Conservation (phyloP, 2,888 invertebrate genomes). For the Aspidiotus destructor region DNA sequence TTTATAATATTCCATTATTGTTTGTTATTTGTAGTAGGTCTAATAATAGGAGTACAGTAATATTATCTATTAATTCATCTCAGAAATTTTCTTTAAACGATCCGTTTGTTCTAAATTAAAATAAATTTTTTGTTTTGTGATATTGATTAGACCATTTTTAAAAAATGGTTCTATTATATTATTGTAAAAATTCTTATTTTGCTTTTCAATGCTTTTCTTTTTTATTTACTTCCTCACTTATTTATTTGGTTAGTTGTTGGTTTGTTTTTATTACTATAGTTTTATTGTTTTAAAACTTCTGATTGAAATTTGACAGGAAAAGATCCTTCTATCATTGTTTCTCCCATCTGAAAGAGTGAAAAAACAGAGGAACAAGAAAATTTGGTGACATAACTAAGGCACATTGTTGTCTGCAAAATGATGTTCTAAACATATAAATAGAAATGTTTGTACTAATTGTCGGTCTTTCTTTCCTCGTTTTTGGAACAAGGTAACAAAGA, state of each 20-base stretch:
- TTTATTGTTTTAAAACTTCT: too few relatives aligned
- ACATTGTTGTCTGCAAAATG: slow-evolving; percentile 24
- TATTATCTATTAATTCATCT: neutral
- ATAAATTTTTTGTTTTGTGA: slow-evolving; percentile 30
- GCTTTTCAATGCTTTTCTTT: slow-evolving; percentile 26
- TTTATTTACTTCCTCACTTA: neutral
- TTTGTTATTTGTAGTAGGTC: neutral
- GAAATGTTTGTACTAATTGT: neutral
- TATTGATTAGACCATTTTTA: slow-evolving; percentile 31
- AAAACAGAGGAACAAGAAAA: neutral
- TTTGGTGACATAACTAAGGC: slow-evolving; percentile 17
- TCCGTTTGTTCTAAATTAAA: slow-evolving; percentile 24
- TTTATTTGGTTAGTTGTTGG: slow-evolving; percentile 10
- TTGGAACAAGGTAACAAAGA: neutral
- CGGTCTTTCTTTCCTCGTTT: neutral
- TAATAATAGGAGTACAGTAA: neutral
- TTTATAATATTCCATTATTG: neutral
- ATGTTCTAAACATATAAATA: too few relatives aligned
- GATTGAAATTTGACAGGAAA: too few relatives aligned
- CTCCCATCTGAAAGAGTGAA: neutral
- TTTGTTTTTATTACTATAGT: neutral
- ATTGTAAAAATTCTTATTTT: slow-evolving; percentile 2
- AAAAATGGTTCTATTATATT: slow-evolving; percentile 20
- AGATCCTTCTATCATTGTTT: too few relatives aligned
- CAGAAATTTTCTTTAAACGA: slow-evolving; percentile 15